phyloP scores from a whole-genome alignment of 2,113 vertebrate genomes.

The Psittacus erithacus region DNA sequence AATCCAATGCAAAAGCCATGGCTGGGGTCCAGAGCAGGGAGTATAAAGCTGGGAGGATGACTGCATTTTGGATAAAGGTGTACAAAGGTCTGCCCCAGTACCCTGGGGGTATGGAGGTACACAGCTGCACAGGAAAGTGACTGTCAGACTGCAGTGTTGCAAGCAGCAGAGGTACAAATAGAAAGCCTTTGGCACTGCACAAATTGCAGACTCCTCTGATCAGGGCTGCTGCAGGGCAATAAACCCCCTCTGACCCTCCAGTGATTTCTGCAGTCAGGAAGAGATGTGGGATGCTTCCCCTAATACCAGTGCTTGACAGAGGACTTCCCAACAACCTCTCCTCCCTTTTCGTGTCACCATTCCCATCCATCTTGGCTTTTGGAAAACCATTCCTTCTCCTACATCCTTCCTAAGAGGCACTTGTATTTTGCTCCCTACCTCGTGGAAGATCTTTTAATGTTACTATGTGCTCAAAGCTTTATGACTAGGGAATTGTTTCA shows the following conservation, averaged over 20 bases:
- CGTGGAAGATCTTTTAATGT: neutral
- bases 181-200: neutral
- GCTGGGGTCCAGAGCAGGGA: neutral
- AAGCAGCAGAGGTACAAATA: neutral
- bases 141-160: accelerated
- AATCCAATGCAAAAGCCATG: neutral
- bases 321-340: neutral
- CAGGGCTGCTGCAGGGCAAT: accelerated
- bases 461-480: neutral
- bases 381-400: neutral
- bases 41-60: neutral
- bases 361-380: neutral
- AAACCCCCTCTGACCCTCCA: neutral
- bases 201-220: neutral
- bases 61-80: neutral
- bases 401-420: neutral
- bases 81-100: neutral
- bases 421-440: neutral
- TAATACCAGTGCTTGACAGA: neutral
- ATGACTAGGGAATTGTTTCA: neutral
- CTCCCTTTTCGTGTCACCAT: neutral
- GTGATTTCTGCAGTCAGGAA: neutral
- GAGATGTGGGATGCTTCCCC: neutral
- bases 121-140: neutral
- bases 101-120: neutral